Evolutionary conservation across 1,140 invertebrate species (phyloP), one percentile per base, ranked within the genome.

Genomic region (Cydia amplana): DNA sequence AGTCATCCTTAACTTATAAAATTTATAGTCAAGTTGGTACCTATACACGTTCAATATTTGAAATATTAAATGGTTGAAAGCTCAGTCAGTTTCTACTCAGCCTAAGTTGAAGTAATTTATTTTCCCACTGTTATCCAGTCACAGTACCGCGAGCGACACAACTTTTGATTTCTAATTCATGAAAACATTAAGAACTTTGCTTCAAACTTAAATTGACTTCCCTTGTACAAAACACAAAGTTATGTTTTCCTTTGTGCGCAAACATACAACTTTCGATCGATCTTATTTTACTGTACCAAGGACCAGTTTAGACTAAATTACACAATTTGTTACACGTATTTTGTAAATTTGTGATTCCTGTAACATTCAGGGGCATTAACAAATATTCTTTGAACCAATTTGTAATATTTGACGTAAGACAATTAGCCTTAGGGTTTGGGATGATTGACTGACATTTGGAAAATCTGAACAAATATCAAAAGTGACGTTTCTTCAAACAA

Each of bases 111-210:
- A 10, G 28, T 36, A 70, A 70, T 70, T 70, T 70, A 70, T 36
- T 70, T 70, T 70, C 28, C 28, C 65, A 36, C 65, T 43, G 32
- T 70, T 43, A 70, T 70, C 65, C 65, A 12, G 28, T 32, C 28
- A 43, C 63, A 70, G 63, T 64, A 20, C 46, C 40, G 49, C 73
- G 43, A 40, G 74, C 63, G 73, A 75, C 74, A 55, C 72, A 72
- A 86, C 85, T 75, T 85, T 84, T 83, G 82, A 85, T 86, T 85
- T 82, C 82, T 84, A 85, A 87, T 87, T 87, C 82, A 85, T 82
- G 82, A 85, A 84, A 82, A 85, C 79, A 80, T 84, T 81, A 82
- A 78, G 78, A 84, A 86, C 73, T 46, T 72, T 74, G 76, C 74
- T 80, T 78, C 76, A 74, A 72, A 79, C 78, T 80, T 75, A 79